Base-by-base conservation (phyloP, 2,113 vertebrate genomes). In the Aspidoscelis tigris region DNA sequence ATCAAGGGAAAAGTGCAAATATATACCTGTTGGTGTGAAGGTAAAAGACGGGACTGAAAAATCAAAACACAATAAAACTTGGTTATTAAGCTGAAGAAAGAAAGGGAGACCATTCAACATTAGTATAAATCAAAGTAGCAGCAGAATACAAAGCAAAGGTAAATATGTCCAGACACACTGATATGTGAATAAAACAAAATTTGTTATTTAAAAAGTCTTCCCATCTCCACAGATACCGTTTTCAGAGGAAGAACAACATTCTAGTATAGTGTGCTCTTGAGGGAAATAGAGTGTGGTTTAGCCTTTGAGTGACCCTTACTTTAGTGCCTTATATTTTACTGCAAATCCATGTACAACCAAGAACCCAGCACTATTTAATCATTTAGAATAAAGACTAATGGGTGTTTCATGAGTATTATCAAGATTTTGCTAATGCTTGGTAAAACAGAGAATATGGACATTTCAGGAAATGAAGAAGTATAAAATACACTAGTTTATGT, bases 11-110 rank as follows among this genome's bases (percentile, higher is more conserved):
- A 96, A 95, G 95, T 96, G 94, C 95, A 96, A 96, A 94, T 97
- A 96, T 95, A 93, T 98, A 99, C 99, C 99, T 97, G 99, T 99
- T 93, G 99, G 99, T 93, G 99, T 99, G 96, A 99, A 99, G 93
- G 98, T 99, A 96, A 99, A 99, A 90, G 99, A 99, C 87, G 99
- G 99, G 94, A 99, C 99, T 99, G 98, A 96, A 94, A 95, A 95
- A 96, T 96, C 94, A 96, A 97, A 96, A 96, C 94, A 96, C 95
- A 96, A 97, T 91, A 96, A 88, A 96, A 95, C 96, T 93, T 94
- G 90, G 96, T 97, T 97, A 97, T 96, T 97, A 96, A 95, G 96
- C 93, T 96, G 96, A 95, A 96, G 96, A 95, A 89, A 96, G 96
- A 96, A 96, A 94, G 94, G 93, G 91, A 95, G 93, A 96, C 70